Evolutionary conservation across 2,113 vertebrate species (phyloP).

Genomic region (Alethe diademata): DNA sequence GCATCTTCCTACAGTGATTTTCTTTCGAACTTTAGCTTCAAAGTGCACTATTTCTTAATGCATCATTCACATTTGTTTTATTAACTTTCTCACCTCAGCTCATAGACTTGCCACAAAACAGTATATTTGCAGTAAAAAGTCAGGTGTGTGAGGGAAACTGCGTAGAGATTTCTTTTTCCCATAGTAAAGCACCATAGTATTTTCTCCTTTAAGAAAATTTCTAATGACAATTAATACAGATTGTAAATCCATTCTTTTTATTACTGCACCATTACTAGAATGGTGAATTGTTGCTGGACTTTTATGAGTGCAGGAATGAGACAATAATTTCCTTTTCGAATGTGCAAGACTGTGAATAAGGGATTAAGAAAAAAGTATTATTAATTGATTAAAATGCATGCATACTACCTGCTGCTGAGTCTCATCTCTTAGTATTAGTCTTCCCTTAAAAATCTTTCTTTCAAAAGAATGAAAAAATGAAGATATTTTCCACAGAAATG

Average conservation of each 20-base stretch:
- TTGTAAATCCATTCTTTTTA: neutral
- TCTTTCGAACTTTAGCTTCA: neutral
- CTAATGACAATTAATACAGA: neutral
- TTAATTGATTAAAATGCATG: neutral
- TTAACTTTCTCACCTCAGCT: neutral
- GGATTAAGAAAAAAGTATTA: neutral
- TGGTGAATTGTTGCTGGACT: neutral
- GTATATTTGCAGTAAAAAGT: neutral
- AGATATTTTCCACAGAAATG: neutral
- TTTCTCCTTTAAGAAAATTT: neutral
- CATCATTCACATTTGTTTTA: neutral
- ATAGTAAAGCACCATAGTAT: neutral
- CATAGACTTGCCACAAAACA: neutral
- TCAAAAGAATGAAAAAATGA: neutral
- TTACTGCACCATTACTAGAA: neutral
- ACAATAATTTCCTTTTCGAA: neutral
- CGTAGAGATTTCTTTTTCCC: neutral
- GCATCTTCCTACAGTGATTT: neutral
- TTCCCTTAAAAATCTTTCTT: neutral
- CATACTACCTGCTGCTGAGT: neutral
- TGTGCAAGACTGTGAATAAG: neutral
- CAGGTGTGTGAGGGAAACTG: neutral
- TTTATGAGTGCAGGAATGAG: neutral
- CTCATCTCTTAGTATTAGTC: constrained; percentile 19
- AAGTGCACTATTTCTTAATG: neutral